phyloP scores from a whole-genome alignment of 1,140 invertebrate genomes.

The Drosophila pandora region DNA sequence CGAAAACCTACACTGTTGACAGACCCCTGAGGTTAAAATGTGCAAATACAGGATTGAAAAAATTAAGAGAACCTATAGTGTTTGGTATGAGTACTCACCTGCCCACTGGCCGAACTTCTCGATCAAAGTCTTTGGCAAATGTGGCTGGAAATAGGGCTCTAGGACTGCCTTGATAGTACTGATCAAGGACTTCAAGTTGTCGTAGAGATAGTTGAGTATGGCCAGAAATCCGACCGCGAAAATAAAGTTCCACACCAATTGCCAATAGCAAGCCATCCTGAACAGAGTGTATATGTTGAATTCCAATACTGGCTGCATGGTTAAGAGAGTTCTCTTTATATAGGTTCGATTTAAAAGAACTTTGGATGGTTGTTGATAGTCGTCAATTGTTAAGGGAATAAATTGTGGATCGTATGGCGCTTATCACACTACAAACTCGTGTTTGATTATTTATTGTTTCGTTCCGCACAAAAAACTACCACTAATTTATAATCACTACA shows the following conservation, averaged over 20 bases:
- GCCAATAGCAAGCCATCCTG: constrained; percentile 74
- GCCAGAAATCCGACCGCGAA: constrained; percentile 83
- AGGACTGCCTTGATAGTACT: constrained; percentile 84
- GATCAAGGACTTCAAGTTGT: constrained; percentile 85
- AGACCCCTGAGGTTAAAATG: constrained; percentile 34
- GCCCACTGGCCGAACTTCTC: constrained; percentile 86
- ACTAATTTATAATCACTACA: constrained; percentile 15
- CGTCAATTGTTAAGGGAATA: neutral
- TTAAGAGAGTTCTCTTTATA: constrained; percentile 35
- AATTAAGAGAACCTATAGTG: neutral
- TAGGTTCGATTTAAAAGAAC: constrained; percentile 7
- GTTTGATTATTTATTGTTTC: constrained; percentile 19
- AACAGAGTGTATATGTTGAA: constrained; percentile 67
- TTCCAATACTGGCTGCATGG: constrained; percentile 67
- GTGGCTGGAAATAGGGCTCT: constrained; percentile 85
- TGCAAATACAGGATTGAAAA: constrained; percentile 28
- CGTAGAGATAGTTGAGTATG: constrained; percentile 82
- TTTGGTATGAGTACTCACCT: constrained; percentile 79
- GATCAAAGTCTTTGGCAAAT: constrained; percentile 84
- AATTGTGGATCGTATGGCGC: constrained; percentile 12
- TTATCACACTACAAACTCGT: constrained; percentile 28
- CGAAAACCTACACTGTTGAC: constrained; percentile 12
- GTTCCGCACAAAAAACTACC: neutral
- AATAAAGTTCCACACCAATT: constrained; percentile 59
- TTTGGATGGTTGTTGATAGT: constrained; percentile 22